phyloP scores from a whole-genome alignment of 2,888 invertebrate species.

The Eupithecia exiguata region DNA sequence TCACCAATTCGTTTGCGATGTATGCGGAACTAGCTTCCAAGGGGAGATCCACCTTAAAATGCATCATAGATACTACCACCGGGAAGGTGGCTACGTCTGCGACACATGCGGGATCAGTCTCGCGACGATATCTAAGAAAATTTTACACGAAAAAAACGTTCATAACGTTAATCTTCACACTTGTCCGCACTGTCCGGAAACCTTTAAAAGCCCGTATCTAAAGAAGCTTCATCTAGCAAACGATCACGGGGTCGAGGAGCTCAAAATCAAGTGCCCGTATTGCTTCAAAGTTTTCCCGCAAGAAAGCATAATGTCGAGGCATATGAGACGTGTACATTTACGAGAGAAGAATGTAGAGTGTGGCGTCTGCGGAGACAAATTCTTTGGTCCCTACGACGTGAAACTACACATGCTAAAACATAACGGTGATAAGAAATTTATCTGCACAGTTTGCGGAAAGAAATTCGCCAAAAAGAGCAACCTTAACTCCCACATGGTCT shows the following conservation, averaged over 20 bases:
- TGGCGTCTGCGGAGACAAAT: conserved; percentile 75
- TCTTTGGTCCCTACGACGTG: conserved; percentile 74
- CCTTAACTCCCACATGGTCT: conserved; percentile 82
- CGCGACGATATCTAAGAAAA: conserved; percentile 72
- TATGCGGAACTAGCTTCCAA: conserved; percentile 78
- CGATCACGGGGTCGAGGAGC: conserved; percentile 72
- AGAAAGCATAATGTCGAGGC: conserved; percentile 84
- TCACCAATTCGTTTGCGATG: conserved; percentile 78
- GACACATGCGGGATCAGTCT: conserved; percentile 79
- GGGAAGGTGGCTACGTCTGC: conserved; percentile 74
- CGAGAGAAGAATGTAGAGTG: conserved; percentile 77
- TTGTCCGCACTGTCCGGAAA: conserved; percentile 74
- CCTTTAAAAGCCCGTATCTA: conserved; percentile 75
- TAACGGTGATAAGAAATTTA: conserved; percentile 81
- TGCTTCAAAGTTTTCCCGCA: conserved; percentile 79
- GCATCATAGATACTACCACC: conserved; percentile 77
- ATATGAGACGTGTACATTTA: conserved; percentile 84
- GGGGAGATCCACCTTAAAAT: conserved; percentile 78
- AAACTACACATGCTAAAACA: conserved; percentile 82
- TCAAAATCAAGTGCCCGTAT: conserved; percentile 76
- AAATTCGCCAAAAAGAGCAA: conserved; percentile 85
- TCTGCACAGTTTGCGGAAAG: conserved; percentile 84
- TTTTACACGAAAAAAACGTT: conserved; percentile 75
- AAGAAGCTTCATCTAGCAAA: conserved; percentile 76
- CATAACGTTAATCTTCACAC: conserved; percentile 70